A percentile compares a stretch with the other conserved stretches of the same genome.
These are phyloP conservation scores for Aricia artaxerxes DNA, from an alignment of 2,888 invertebrate species.

Conservation along the genomic window DNA sequence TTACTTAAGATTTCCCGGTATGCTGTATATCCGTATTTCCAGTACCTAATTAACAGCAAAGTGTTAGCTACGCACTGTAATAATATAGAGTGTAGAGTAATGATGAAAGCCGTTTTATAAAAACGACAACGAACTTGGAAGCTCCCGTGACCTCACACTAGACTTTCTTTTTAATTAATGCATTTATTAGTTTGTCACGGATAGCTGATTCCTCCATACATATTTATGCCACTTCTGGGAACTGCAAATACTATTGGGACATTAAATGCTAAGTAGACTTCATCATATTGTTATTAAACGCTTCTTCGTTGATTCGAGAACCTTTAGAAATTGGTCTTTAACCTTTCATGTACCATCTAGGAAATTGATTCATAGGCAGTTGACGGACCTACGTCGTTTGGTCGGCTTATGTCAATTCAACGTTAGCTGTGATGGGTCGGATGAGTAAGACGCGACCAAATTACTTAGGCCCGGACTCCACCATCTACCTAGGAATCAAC, in stretches of 20 bases:
- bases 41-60: not conserved
- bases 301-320: not conserved
- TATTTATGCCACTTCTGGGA: constrained; percentile 22
- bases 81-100: not conserved
- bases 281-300: not conserved
- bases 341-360: not conserved
- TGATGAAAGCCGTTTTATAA: constrained; percentile 11
- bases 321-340: not conserved
- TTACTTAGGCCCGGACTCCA: too few species aligned
- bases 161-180: constrained; percentile 21
- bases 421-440: too few species aligned
- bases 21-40: not conserved
- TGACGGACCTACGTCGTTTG: too few species aligned
- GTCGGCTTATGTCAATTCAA: too few species aligned
- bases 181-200: constrained; percentile 11
- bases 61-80: not conserved
- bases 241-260: constrained; percentile 23
- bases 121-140: constrained; percentile 1
- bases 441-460: too few species aligned
- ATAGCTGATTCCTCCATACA: constrained; percentile 18
- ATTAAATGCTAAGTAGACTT: not conserved
- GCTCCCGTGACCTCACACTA: constrained; percentile 9
- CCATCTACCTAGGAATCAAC: too few species aligned
- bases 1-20: not conserved
- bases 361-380: too few species aligned